Evolutionary conservation across 2,888 invertebrate genomes (phyloP), one percentile per base, ranked within the genome.

Genomic region (Eueremaeus valkanovi): DNA sequence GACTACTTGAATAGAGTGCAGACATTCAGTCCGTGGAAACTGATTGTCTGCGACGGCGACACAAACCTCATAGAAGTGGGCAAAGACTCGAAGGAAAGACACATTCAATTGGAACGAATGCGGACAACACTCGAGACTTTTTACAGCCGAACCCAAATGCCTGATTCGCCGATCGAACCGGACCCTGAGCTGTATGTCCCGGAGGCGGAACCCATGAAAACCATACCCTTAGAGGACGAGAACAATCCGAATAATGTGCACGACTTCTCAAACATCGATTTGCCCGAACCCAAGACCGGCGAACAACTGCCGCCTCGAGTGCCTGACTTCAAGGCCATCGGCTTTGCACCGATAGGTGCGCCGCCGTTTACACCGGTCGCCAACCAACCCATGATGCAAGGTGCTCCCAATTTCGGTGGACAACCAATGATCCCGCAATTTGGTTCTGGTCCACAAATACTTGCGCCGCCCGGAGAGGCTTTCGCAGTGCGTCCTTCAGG

Each of bases 211-310:
- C 87, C 88, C 3, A 91, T 93, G 0, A 89, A 89, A 77, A 86
- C 88, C 24, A 95, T 96, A 84, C 95, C 96, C 0, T 84, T 94
- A 74, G 94, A 95, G 79, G 96, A 96, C 85, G 88, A 83, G 78
- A 82, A 75, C 31, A 66, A 66, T 36, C 66, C 66, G 3, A 66
- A 72, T 29, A 45, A 72, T 51, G n/a, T 5, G 33, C 36, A 66
- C 66, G 66, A 66, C 36, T 51, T 72, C 31, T 72, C 72, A 21
- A 72, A 72, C 51, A 51, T 49, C 13, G 72, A 31, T 5, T 72
- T 72, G 16, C 72, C 49, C 1, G 33, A 45, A 29, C 72, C 72
- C 6, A 72, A 45, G 33, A 51, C 45, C 11, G 45, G 51, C 9
- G 49, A 51, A 51, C 9, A 18, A 8, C 21, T 66, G 18, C 66